A percentile compares a stretch with the other conserved stretches of the same genome.
Conservation (phyloP, 2,797 vertebrate genomes). For the Hipposideros larvatus region DNA sequence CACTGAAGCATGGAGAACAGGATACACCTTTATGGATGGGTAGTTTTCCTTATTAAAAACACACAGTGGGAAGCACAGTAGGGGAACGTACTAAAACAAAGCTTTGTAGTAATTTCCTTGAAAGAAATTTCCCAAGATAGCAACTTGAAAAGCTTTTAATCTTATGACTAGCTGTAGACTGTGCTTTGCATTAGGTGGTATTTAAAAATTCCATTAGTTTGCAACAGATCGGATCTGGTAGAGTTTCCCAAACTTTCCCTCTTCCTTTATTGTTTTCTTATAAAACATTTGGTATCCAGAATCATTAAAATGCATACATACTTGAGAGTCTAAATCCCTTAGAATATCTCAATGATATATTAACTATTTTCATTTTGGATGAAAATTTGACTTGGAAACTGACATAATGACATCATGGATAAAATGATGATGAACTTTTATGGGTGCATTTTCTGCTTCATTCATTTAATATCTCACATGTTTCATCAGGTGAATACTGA, state of each 20-base stretch:
- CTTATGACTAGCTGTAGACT: slow-evolving; percentile 84
- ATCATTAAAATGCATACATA: slow-evolving; percentile 54
- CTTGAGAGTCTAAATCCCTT: slow-evolving; percentile 49
- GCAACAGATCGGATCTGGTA: slow-evolving; percentile 79
- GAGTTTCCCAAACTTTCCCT: slow-evolving; percentile 76
- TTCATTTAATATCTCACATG: not conserved
- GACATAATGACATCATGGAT: not conserved
- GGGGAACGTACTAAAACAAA: slow-evolving; percentile 95
- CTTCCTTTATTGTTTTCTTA: slow-evolving; percentile 45
- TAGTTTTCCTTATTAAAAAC: slow-evolving; percentile 99
- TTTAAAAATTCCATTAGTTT: slow-evolving; percentile 85
- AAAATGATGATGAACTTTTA: slow-evolving; percentile 49
- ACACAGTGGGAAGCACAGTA: slow-evolving; percentile 95
- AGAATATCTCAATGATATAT: slow-evolving; percentile 51
- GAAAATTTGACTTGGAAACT: slow-evolving; percentile 57
- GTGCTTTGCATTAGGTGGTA: slow-evolving; percentile 85
- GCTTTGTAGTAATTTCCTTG: slow-evolving; percentile 95
- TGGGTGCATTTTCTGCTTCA: not conserved
- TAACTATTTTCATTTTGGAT: slow-evolving; percentile 65
- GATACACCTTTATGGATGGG: slow-evolving; percentile 98
- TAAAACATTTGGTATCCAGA: slow-evolving; percentile 66
- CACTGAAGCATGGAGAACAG: slow-evolving; percentile 97
- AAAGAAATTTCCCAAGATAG: slow-evolving; percentile 92
- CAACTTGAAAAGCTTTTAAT: slow-evolving; percentile 90
- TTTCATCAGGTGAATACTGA: slow-evolving; percentile 38